Evolutionary conservation across 2,888 invertebrate species (phyloP), one percentile per base, ranked within the genome.

Genomic region (Micropterix aruncella): DNA sequence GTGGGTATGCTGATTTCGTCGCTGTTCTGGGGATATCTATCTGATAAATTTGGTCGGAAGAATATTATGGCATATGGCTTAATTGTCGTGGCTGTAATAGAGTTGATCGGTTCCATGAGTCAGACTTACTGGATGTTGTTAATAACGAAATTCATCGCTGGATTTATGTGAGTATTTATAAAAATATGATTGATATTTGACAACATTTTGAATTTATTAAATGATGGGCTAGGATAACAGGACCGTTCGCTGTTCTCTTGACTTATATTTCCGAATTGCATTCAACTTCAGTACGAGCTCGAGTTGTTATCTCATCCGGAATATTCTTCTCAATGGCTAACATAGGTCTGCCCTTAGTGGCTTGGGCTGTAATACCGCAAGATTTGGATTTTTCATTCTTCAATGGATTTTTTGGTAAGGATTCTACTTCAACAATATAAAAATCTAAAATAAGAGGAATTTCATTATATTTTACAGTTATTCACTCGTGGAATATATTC

Each of bases 1-100:
- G 72, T 78, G 56, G 87, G 86, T 79, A 87, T 87, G 83, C 79
- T 83, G 51, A 68, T 75, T 1, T 83, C 84, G 37, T 80, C 82
- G 1, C 72, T 83, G 57, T 49, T 83, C 2, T 88, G 88, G 88
- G 87, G 87, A 0, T 84, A 79, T 56, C 59, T 86, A 3, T 80
- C 84, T 0, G 87, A 87, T 56, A 80, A 80, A 0, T 68, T 81
- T 46, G 87, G 85, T 7, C 69, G 83, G 47, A 74, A 74, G 51
- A 75, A 74, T 55, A 71, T 86, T 44, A 66, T 88, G 52, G 63
- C 81, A 18, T 69, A 74, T 55, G 84, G 84, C 0, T 79, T 79
- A 55, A 57, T 83, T 40, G 56, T 73, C 7, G 75, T 84, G 39
- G 77, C 74, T 0, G 51, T 81, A 36, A 75, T 81, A 51, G 81